These are phyloP conservation scores for Trachops cirrhosus DNA, from an alignment of 2,797 vertebrate species.

Conservation along the genomic window DNA sequence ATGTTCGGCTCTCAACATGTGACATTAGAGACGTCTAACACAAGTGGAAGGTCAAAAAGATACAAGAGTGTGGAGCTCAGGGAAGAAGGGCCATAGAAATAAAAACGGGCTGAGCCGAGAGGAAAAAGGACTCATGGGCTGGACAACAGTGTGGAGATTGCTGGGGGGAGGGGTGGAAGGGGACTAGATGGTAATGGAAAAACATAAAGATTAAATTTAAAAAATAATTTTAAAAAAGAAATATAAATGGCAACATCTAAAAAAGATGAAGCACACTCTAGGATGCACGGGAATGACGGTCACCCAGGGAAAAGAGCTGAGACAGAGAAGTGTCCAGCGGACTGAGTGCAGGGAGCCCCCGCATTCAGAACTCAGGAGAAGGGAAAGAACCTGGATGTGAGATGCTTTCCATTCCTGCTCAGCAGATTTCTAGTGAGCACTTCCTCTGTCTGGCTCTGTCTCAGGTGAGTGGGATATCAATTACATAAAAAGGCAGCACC, in stretches of 20 bases:
- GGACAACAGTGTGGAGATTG: too few relatives aligned
- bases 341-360: background rate
- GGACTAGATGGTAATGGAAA: too few relatives aligned
- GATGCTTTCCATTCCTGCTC: background rate
- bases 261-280: fast-evolving
- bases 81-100: background rate
- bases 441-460: background rate
- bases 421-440: background rate
- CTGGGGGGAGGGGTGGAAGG: too few relatives aligned
- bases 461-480: background rate
- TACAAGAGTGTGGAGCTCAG: background rate
- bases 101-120: too few relatives aligned
- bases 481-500: background rate
- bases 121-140: too few relatives aligned
- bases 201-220: too few relatives aligned
- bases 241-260: background rate
- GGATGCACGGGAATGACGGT: fast-evolving
- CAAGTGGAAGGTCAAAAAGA: background rate
- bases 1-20: background rate
- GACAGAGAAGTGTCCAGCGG: background rate
- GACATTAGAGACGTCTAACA: background rate
- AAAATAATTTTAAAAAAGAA: too few relatives aligned
- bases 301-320: too few relatives aligned
- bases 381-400: fast-evolving
- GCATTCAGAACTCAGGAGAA: background rate